Conservation (phyloP, 2,797 vertebrate species). For the Iguana delicatissima region DNA sequence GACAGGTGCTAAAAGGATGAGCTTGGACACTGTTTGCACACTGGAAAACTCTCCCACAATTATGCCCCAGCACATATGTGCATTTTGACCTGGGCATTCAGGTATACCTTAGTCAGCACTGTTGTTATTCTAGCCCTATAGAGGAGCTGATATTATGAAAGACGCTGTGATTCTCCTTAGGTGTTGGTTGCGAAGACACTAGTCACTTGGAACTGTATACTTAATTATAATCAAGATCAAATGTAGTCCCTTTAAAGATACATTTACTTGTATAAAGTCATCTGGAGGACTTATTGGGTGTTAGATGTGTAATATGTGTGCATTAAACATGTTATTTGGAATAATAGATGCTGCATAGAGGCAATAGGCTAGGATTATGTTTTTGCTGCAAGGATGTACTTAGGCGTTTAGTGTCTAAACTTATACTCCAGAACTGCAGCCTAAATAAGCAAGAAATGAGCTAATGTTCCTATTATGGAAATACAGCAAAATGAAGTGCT, state of each 20-base stretch:
- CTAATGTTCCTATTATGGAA: background rate
- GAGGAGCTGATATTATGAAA: slow-evolving; percentile 14
- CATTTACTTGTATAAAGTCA: background rate
- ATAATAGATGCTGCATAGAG: slow-evolving; percentile 33
- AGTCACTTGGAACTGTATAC: slow-evolving; percentile 11
- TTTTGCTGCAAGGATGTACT: background rate
- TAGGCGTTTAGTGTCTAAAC: background rate
- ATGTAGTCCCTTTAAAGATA: slow-evolving; percentile 34
- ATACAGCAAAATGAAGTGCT: background rate
- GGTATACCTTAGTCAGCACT: slow-evolving; percentile 15
- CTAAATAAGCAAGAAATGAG: background rate
- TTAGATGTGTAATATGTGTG: background rate
- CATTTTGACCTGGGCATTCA: background rate
- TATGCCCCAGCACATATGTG: background rate
- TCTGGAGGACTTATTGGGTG: background rate
- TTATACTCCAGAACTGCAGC: background rate
- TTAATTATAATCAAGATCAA: slow-evolving; percentile 28
- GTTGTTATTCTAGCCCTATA: slow-evolving; percentile 18
- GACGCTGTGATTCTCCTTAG: slow-evolving; percentile 18
- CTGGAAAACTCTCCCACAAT: background rate
- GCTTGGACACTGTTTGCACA: background rate
- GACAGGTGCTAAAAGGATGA: background rate
- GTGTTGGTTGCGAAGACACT: slow-evolving; percentile 36
- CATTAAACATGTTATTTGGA: slow-evolving; percentile 19
- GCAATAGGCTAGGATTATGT: background rate